Percentiles rank a stretch among this genome's conserved stretches.
These are phyloP conservation scores for Tipula unca DNA, from an alignment of 2,888 invertebrate genomes.

Conservation along the genomic window DNA sequence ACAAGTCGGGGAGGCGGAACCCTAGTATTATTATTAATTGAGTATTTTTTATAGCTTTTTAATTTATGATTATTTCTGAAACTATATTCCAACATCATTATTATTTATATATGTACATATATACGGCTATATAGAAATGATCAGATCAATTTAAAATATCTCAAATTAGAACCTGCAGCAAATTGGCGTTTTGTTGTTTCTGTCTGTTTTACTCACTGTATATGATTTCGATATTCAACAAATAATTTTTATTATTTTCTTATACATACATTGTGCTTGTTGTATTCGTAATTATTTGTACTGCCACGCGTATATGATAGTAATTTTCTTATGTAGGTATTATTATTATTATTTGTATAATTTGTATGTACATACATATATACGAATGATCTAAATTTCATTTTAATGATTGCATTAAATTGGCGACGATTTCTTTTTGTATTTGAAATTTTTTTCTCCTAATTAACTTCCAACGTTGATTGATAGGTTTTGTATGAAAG, in stretches of 20 bases:
- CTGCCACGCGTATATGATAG: background rate
- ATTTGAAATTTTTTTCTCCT: background rate
- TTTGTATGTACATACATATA: background rate
- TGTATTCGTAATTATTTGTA: background rate
- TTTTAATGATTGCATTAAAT: slow-evolving; percentile 14
- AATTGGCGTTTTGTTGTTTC: background rate
- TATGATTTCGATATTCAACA: background rate
- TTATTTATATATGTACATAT: background rate
- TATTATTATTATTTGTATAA: background rate
- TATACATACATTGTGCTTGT: background rate
- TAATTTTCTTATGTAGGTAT: background rate
- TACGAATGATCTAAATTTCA: background rate
- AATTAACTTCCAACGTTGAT: background rate
- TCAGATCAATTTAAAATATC: background rate
- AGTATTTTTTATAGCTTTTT: background rate
- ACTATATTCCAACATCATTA: background rate
- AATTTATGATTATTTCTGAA: background rate
- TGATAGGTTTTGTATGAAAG: background rate
- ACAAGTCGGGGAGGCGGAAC: background rate
- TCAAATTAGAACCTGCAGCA: slow-evolving; percentile 1
- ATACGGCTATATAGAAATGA: background rate
- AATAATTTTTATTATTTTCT: background rate
- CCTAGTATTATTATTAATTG: background rate
- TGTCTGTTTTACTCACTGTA: background rate
- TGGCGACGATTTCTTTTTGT: background rate